phyloP scores from a whole-genome alignment of 2,797 vertebrate genomes.

The Columba guinea region DNA sequence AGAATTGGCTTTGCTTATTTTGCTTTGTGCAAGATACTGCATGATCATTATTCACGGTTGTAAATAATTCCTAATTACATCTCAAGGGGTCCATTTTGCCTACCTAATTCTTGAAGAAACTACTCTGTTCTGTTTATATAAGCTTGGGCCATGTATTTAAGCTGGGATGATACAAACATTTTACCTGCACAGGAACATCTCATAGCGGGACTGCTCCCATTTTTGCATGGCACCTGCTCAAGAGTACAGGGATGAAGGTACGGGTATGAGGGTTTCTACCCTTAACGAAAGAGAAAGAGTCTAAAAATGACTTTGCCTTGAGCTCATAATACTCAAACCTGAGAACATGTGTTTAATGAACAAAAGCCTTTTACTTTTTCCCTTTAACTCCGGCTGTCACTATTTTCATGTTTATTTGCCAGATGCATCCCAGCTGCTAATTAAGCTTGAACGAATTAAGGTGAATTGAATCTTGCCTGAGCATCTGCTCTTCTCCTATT shows the following conservation, averaged over 20 bases:
- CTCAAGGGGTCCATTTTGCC: constrained; percentile 66
- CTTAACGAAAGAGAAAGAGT: not conserved
- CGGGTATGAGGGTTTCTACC: not conserved
- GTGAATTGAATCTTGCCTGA: constrained; percentile 78
- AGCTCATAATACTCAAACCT: constrained; percentile 3
- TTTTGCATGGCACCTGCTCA: not conserved
- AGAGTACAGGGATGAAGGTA: not conserved
- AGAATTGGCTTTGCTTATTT: constrained; percentile 62
- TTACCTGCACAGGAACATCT: not conserved
- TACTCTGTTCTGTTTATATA: constrained; percentile 55
- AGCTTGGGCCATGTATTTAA: constrained; percentile 46
- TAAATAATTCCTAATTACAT: constrained; percentile 71
- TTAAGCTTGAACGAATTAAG: constrained; percentile 79
- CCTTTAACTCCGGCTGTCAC: constrained; percentile 66
- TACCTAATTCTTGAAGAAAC: constrained; percentile 53
- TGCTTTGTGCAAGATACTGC: constrained; percentile 65
- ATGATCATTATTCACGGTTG: constrained; percentile 56
- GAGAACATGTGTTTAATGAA: constrained; percentile 68
- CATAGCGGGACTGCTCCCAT: not conserved
- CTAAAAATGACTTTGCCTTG: constrained; percentile 26
- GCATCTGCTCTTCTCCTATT: constrained; percentile 75
- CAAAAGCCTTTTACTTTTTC: constrained; percentile 64
- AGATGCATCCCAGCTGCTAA: constrained; percentile 77
- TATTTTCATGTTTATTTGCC: constrained; percentile 70
- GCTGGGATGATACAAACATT: not conserved